Base-by-base conservation (phyloP, 2,888 invertebrate species). In the Pterostichus niger region DNA sequence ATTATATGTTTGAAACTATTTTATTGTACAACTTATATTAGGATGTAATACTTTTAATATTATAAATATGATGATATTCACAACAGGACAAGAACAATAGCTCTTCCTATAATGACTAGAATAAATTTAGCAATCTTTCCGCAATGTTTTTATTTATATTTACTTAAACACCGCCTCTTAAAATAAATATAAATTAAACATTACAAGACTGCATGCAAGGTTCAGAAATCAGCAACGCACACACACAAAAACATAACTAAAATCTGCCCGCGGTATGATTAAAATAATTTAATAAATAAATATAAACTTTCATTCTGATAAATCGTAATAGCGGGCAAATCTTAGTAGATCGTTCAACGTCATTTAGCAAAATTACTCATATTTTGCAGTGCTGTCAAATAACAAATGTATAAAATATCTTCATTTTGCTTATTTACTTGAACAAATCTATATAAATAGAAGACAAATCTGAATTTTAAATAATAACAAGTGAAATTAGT, bases 21-120 rank as follows among this genome's bases (percentile, higher is more conserved):
- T 81, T 81, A 81, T 81, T 81, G 81, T 81, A 81, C 71, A 81
- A 68, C 68, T 80, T 80, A 68, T 80, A 49, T 68, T 64, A 68
- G 71, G 81, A 71, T 71, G 71, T 81, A 71, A 56, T 71, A 71
- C 33, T 35, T 81, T 61, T 80, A 52, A 80, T 68, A 46, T 49
- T 64, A 59, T 79, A 79, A 79, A 79, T 79, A 79, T 61, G 61
- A 79, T 71, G 80, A n/a, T 75, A 46, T 73, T 81, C 81, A 81
- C 81, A 81, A 73, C 81, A 71, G 78, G 78, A 78, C 46, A 78
- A 78, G 71, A 81, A 73, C 71, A 71, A 73, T 54, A 73, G 73
- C 71, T 81, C 56, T 73, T 73, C 81, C 81, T 81, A 81, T 71
- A 71, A 71, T 81, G 81, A 81, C 81, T 81, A 81, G 81, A 81